Evolutionary conservation across 2,888 invertebrate genomes (phyloP), one percentile per base, ranked within the genome.

Genomic region (Sicus ferrugineus): DNA sequence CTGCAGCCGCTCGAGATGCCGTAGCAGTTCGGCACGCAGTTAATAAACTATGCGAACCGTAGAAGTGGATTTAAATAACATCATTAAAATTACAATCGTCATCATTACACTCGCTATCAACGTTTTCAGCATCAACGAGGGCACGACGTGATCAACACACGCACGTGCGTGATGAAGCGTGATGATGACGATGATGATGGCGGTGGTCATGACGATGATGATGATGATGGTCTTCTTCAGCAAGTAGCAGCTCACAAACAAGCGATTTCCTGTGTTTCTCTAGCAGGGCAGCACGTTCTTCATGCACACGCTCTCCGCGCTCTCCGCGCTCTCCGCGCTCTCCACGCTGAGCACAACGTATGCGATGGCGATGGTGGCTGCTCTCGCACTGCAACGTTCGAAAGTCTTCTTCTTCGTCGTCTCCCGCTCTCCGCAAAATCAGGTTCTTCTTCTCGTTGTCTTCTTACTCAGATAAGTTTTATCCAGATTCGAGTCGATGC

Each of bases 221-320:
- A 46, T 48, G 31, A 21, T 54, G 46, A 61, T 54, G 50, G 54
- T 68, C 34, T n/a, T 48, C 21, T 46, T 9, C 16, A 30, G 30
- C 58, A 59, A n/a, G 42, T 67, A 66, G 58, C 70, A 54, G 7
- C 4, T 34, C 68, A 66, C 69, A 74, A 74, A 74, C 70, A 71
- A 74, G 72, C 69, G 66, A 70, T 71, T 74, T 74, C 74, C 74
- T 73, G 70, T 72, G 68, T 73, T 67, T 61, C 23, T 26, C 38
- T 28, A 30, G 5, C n/a, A 28, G 16, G 7, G 21, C 61, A 64
- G 64, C 64, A 64, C 64, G 64, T 64, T 64, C 52, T 23, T 64
- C 11, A 6, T 38, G 26, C 19, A 23, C 61, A 64, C 31, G 64
- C n/a, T 31, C 54, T 42, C 38, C 11, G 52, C 54, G 54, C n/a